A percentile compares a stretch with the other conserved stretches of the same genome.
These are phyloP conservation scores for Sycophila texana DNA, from an alignment of 2,888 invertebrate species.

Conservation along the genomic window DNA sequence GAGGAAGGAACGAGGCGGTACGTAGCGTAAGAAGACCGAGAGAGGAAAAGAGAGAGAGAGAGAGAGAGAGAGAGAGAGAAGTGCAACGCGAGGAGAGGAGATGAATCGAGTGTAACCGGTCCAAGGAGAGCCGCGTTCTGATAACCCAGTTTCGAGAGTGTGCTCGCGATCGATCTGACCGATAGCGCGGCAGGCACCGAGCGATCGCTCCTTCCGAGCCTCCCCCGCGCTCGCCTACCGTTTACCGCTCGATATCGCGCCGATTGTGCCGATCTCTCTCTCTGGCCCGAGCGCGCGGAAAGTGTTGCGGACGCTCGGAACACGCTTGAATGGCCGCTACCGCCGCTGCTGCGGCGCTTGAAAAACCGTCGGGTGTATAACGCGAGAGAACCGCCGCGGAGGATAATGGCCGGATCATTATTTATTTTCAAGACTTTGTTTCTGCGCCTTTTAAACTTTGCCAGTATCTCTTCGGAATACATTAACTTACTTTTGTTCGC, in stretches of 20 bases:
- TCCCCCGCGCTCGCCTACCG: slow-evolving; percentile 18
- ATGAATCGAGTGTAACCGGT: slow-evolving; percentile 68
- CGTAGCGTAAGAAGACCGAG: neutral
- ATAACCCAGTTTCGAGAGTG: slow-evolving; percentile 70
- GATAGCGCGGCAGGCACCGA: slow-evolving; percentile 30
- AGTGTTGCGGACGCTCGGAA: neutral
- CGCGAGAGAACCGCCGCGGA: no score
- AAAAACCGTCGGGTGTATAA: no score
- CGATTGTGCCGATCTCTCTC: slow-evolving; percentile 11
- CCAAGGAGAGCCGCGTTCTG: slow-evolving; percentile 72
- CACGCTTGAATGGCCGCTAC: no score
- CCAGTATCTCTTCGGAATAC: no score
- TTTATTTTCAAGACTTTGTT: no score
- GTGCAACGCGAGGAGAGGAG: slow-evolving; percentile 58
- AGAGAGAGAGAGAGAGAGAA: slow-evolving; percentile 20
- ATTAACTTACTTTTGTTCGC: no score
- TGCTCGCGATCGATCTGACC: slow-evolving; percentile 65
- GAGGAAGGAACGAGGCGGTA: no score
- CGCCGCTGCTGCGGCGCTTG: no score
- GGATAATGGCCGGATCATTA: no score
- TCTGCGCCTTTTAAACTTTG: no score
- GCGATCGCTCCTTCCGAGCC: neutral
- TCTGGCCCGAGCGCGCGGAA: neutral
- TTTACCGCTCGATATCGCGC: neutral
- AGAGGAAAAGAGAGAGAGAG: slow-evolving; percentile 11